Base-by-base conservation (phyloP, 2,888 invertebrate species). In the Ectemnius cavifrons region DNA sequence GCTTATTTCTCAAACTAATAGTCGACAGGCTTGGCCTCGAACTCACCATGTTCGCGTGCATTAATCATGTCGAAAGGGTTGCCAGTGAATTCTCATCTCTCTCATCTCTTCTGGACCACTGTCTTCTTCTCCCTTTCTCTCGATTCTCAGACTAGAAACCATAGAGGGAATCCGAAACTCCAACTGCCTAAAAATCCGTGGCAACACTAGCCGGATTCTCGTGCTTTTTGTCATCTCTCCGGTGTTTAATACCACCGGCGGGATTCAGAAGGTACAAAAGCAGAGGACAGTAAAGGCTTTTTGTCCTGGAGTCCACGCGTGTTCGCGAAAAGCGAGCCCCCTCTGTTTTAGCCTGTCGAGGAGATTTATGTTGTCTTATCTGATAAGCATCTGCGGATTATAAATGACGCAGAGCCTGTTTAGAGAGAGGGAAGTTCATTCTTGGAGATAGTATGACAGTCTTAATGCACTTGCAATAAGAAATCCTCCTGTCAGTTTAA, bases 41-140 rank as follows among this genome's bases (percentile, higher is more conserved):
- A 63, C 63, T 63, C 71, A 73, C 83, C 82, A 84, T 84, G 85
- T 82, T 85, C 79, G 81, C 84, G 71, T 67, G 73, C 84, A 84
- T 84, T 84, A 84, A 85, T 84, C 85, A 75, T 70, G 77, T 74
- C 45, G 75, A 77, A 79, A 76, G 81, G 81, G 75, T 78, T 71
- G 75, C 66, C 72, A 16, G 28, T 72, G 14, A 71, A 66, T 71
- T 75, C 67, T 73, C 71, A 65, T 66, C 64, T 63, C 60, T 5
- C 49, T 20, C 13, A 8, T 47, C 58, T 59, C 64, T 20, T 61
- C 57, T 27, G 14, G 46, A 52, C 46, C 68, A 2, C 27, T 20
- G 20, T 27, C 11, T 14, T 59, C 59, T 8, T 27, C 14, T 47
- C 11, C 20, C n/a, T 47, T 3, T 23, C 23, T 23, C 23, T 23